Evolutionary conservation across 2,888 invertebrate species (phyloP).

Genomic region (Pheosia tremula): DNA sequence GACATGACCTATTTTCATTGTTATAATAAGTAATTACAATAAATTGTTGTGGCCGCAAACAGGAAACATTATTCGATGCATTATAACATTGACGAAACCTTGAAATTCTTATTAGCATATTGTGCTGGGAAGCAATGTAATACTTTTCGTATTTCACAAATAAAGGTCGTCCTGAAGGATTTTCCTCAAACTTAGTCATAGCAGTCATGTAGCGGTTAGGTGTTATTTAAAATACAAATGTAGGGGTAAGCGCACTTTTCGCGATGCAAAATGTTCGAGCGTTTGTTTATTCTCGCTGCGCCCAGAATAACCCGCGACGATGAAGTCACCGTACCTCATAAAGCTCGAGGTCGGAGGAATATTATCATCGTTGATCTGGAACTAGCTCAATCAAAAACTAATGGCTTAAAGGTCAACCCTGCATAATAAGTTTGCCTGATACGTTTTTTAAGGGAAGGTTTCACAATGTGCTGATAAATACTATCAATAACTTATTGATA

Average conservation of each 20-base stretch:
- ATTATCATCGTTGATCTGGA: slow-evolving; percentile 24
- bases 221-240: background rate
- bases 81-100: background rate
- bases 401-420: too few species aligned
- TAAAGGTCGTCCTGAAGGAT: background rate
- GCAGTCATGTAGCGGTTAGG: background rate
- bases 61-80: background rate
- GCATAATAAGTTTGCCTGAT: too few species aligned
- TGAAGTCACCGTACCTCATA: slow-evolving; percentile 52
- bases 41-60: too few species aligned
- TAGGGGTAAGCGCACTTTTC: slow-evolving; percentile 13
- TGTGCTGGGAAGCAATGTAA: background rate
- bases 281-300: slow-evolving; percentile 46
- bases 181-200: slow-evolving; percentile 1
- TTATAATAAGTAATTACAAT: too few species aligned
- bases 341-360: slow-evolving; percentile 38
- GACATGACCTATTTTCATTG: too few species aligned
- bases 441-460: too few species aligned
- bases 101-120: background rate
- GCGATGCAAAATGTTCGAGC: slow-evolving; percentile 27
- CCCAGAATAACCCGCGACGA: slow-evolving; percentile 49
- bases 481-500: too few species aligned
- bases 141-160: background rate
- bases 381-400: too few species aligned
- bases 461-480: too few species aligned